phyloP scores from a whole-genome alignment of 2,888 invertebrate genomes.

The Lithophane leautieri region DNA sequence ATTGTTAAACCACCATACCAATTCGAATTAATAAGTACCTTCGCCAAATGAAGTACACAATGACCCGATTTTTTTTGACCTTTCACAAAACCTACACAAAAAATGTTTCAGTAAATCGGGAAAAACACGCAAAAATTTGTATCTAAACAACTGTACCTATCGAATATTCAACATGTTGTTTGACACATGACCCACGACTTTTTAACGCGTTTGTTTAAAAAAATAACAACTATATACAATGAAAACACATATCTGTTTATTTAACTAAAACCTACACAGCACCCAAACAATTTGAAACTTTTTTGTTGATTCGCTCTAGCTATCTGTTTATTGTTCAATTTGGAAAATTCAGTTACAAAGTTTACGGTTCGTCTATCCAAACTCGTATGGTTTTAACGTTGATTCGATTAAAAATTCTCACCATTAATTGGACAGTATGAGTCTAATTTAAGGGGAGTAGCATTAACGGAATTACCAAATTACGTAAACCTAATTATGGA shows the following conservation, averaged over 20 bases:
- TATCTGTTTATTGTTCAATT: conserved; percentile 60
- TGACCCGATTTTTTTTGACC: background rate
- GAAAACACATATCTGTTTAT: conserved; percentile 46
- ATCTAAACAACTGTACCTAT: conserved; percentile 10
- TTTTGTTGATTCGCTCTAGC: conserved; percentile 39
- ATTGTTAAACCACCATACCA: background rate
- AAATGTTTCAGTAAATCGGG: conserved; percentile 1
- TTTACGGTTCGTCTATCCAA: conserved; percentile 56
- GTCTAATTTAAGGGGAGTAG: conserved; percentile 75
- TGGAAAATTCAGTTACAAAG: conserved; percentile 60
- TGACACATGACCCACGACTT: conserved; percentile 36
- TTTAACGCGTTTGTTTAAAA: conserved; percentile 15
- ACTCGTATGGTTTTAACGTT: conserved; percentile 59
- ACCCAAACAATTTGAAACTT: conserved; percentile 43
- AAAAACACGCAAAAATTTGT: background rate
- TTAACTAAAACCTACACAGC: conserved; percentile 45
- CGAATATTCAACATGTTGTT: conserved; percentile 33
- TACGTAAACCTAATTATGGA: conserved; percentile 83
- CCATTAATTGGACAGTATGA: conserved; percentile 76
- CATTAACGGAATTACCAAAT: conserved; percentile 81
- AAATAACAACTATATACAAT: conserved; percentile 38
- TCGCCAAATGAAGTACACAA: background rate
- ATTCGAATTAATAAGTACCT: background rate
- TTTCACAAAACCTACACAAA: conserved; percentile 1
- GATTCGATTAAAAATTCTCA: conserved; percentile 76